Conservation (phyloP, 2,113 vertebrate species). For the Steatornis caripensis region DNA sequence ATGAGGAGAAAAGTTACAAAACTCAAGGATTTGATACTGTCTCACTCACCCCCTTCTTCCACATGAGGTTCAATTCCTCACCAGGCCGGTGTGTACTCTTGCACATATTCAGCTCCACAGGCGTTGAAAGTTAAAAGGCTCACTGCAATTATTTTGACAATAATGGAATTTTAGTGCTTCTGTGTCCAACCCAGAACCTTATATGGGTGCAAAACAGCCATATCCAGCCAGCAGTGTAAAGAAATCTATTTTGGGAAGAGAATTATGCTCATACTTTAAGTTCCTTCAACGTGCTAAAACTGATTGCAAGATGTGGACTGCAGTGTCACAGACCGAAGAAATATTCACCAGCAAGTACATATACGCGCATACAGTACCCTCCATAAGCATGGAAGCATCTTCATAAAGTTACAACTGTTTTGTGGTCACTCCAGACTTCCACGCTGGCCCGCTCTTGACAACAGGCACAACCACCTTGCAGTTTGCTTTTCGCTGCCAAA, state of each 20-base stretch:
- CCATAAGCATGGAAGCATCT: background rate
- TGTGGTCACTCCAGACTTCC: background rate
- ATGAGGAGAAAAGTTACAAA: background rate
- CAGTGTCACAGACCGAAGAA: background rate
- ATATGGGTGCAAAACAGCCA: background rate
- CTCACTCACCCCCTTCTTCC: fast-evolving
- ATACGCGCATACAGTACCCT: fast-evolving
- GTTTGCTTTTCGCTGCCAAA: background rate
- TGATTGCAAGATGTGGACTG: fast-evolving
- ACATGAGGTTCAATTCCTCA: background rate
- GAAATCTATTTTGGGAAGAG: background rate
- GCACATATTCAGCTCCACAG: fast-evolving
- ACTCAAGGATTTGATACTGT: background rate
- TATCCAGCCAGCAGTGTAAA: background rate
- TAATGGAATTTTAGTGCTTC: background rate
- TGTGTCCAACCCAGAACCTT: background rate
- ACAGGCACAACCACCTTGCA: background rate
- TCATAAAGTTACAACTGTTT: background rate
- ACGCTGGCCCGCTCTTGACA: background rate
- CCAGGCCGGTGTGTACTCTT: background rate
- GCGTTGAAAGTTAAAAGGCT: background rate
- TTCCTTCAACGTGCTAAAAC: background rate
- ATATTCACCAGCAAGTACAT: background rate
- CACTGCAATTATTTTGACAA: constrained; percentile 3
- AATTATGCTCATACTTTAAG: background rate